Conservation (phyloP, 92 coral and sea anemone genomes). For the Epizoanthus ramosus region DNA sequence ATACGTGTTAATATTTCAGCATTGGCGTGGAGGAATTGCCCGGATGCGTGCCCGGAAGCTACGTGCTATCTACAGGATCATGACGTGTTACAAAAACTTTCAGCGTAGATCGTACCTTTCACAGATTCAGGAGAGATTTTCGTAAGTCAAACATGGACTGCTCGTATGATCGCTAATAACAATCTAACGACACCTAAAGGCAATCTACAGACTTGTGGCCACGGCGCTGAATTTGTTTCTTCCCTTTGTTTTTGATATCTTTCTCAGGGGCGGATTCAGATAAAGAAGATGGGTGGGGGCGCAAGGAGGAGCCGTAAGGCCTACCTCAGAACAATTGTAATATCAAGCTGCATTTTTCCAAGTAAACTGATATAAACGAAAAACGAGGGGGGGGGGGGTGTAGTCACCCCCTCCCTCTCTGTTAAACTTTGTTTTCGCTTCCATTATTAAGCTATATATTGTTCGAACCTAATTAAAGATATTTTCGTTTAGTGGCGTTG, state of each 20-base stretch:
- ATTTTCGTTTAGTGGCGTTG: conserved; percentile 51
- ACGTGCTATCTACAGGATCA: conserved; percentile 78
- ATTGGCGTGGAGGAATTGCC: conserved; percentile 95
- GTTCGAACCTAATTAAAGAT: neutral
- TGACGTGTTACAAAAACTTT: conserved; percentile 74
- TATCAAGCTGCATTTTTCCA: neutral
- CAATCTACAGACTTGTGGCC: too few relatives aligned
- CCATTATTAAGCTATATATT: neutral
- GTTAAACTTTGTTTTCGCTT: too few relatives aligned
- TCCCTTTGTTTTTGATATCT: too few relatives aligned
- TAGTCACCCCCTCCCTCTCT: neutral
- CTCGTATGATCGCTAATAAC: too few relatives aligned
- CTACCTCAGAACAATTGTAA: too few relatives aligned
- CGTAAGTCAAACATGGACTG: conserved; percentile 42
- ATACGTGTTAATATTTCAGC: conserved; percentile 50
- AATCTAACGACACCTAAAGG: too few relatives aligned
- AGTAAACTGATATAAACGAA: neutral
- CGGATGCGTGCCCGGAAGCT: conserved; percentile 72
- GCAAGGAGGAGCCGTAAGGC: too few relatives aligned
- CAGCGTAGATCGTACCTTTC: conserved; percentile 72
- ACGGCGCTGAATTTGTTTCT: too few relatives aligned
- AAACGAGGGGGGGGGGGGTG: too few relatives aligned
- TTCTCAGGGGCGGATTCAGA: too few relatives aligned
- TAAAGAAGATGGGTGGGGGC: too few relatives aligned
- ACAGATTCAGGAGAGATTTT: conserved; percentile 57